A percentile compares a stretch with the other conserved stretches of the same genome.
These are phyloP conservation scores for Carabus problematicus DNA, from an alignment of 2,888 invertebrate genomes.

Conservation along the genomic window DNA sequence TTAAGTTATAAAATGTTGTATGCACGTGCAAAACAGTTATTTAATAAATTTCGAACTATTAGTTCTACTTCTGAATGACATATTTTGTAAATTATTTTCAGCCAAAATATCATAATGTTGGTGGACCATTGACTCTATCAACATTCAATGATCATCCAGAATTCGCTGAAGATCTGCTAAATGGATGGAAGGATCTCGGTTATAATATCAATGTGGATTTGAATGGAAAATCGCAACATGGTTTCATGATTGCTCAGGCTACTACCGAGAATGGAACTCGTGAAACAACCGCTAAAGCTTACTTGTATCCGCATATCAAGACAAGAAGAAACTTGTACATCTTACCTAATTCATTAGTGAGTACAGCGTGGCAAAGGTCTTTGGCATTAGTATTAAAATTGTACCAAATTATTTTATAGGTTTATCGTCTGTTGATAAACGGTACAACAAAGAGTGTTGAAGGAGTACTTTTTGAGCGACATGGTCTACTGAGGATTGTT, in stretches of 20 bases:
- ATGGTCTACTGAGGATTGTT: slow-evolving; percentile 15
- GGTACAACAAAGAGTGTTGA: slow-evolving; percentile 20
- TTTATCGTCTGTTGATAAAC: slow-evolving; percentile 17
- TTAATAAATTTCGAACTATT: neutral
- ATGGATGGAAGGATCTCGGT: slow-evolving; percentile 26
- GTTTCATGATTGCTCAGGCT: slow-evolving; percentile 40
- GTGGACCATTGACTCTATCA: slow-evolving; percentile 32
- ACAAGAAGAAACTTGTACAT: slow-evolving; percentile 27
- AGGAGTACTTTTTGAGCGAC: slow-evolving; percentile 25
- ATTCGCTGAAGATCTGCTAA: slow-evolving; percentile 24
- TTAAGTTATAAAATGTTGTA: neutral
- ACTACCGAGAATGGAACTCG: slow-evolving; percentile 35
- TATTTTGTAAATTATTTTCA: slow-evolving; percentile 17
- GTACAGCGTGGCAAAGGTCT: neutral
- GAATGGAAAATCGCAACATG: slow-evolving; percentile 36
- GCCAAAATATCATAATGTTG: slow-evolving; percentile 27
- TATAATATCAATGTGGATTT: slow-evolving; percentile 30
- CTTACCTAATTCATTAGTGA: slow-evolving; percentile 18
- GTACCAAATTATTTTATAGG: neutral
- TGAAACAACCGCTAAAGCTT: slow-evolving; percentile 33
- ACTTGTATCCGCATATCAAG: slow-evolving; percentile 27
- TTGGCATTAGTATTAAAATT: neutral
- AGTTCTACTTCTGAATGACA: neutral
- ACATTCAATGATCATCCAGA: slow-evolving; percentile 32
- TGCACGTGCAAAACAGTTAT: neutral